These are phyloP conservation scores for Limenitis camilla DNA, from an alignment of 2,888 invertebrate genomes.

Conservation along the genomic window DNA sequence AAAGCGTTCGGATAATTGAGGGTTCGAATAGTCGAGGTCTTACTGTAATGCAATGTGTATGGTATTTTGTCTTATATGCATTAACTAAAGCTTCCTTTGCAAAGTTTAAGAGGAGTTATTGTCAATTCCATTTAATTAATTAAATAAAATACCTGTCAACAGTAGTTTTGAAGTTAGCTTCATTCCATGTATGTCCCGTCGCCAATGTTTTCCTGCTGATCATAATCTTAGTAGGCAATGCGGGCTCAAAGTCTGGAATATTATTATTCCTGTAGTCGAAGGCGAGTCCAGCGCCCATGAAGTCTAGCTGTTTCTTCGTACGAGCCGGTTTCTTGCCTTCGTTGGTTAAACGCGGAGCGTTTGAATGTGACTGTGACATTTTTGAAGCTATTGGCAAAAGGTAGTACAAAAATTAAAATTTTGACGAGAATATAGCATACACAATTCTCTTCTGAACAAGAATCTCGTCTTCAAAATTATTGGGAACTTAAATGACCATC, in stretches of 20 bases:
- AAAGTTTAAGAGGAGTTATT: not conserved
- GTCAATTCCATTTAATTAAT: not conserved
- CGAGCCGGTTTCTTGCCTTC: constrained; percentile 49
- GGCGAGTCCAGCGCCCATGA: constrained; percentile 49
- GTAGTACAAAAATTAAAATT: no score
- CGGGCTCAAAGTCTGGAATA: constrained; percentile 52
- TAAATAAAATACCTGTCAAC: constrained; percentile 52
- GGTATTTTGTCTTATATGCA: no score
- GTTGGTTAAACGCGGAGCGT: constrained; percentile 41
- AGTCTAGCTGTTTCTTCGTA: constrained; percentile 59
- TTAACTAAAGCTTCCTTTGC: not conserved
- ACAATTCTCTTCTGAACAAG: no score
- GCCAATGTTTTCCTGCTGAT: constrained; percentile 66
- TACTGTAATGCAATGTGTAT: no score
- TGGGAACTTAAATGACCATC: no score
- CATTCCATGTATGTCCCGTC: constrained; percentile 67
- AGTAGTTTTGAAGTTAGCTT: constrained; percentile 64
- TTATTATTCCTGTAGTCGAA: constrained; percentile 43
- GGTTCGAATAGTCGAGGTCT: no score
- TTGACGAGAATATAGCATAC: no score
- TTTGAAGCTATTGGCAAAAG: constrained; percentile 44
- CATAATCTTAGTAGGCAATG: constrained; percentile 63
- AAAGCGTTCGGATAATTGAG: no score
- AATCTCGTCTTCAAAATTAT: no score
- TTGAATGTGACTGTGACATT: constrained; percentile 50